Evolutionary conservation across 2,888 invertebrate genomes (phyloP), one percentile per base, ranked within the genome.

Genomic region (Tetranychus truncatus): DNA sequence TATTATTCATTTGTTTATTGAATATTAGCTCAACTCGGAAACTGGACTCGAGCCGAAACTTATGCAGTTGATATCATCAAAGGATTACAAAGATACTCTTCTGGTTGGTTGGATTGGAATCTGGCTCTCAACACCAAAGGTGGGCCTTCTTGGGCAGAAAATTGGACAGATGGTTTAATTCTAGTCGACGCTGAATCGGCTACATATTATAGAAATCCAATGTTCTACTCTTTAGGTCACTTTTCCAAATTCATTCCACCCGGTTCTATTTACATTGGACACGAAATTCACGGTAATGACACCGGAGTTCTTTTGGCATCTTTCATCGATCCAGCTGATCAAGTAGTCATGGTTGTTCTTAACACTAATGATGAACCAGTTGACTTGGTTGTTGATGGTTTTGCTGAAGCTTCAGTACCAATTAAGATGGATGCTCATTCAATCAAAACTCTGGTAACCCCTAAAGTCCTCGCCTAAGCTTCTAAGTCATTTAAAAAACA

Each of bases 11-110:
- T 15, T 69, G 4, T 1, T 21, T n/a, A 20, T 21, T 21, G 5
- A 11, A 20, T 20, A 11, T 21, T 69, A 69, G 79, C 77, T 20
- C 69, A 21, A n/a, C 74, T 80, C 6, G 80, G 93, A 6, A 88
- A 88, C 21, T 93, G 92, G 92, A 78, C 82, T 0, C 85, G 91
- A 78, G 92, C 87, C 0, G 87, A 88, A 78, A 80, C 81, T 67
- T 90, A 91, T 80, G 85, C 88, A 0, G 20, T 67, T 6, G 74
- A 74, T 21, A 74, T 74, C 34, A 76, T 80, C 67, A 77, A 85
- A 82, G 84, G 85, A 79, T 78, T 86, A 74, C 84, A 84, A 78
- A 83, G 86, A 79, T 84, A 83, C 81, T 84, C 84, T 1, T 80
- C 81, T 3, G 86, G 86, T 4, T 86, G 86, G 86, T 82, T 83